Conservation (phyloP, 2,797 vertebrate genomes). For the Thunnus albacares region DNA sequence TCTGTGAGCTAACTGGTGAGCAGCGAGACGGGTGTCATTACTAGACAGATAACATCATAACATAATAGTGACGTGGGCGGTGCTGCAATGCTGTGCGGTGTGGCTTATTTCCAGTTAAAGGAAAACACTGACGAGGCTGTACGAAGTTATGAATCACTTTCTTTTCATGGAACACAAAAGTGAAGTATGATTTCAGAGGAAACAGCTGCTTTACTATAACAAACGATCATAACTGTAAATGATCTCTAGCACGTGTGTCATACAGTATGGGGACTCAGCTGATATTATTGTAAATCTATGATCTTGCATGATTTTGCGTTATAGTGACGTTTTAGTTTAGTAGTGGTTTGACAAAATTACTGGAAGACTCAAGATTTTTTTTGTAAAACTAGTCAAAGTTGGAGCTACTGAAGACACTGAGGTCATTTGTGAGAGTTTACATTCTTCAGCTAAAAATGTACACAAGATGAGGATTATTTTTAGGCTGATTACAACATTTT, state of each 20-base stretch:
- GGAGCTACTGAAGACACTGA: background rate
- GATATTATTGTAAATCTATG: no score
- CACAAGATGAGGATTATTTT: background rate
- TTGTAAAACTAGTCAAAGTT: no score
- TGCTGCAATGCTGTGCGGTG: slow-evolving; percentile 30
- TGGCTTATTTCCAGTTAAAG: slow-evolving; percentile 69
- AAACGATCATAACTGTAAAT: background rate
- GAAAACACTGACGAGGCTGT: slow-evolving; percentile 63
- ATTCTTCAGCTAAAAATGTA: background rate
- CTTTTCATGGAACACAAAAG: slow-evolving; percentile 30
- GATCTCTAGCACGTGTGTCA: background rate
- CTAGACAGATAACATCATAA: slow-evolving; percentile 32
- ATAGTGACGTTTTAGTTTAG: background rate
- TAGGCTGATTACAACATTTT: background rate
- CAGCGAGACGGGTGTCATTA: slow-evolving; percentile 4
- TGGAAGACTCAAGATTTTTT: background rate
- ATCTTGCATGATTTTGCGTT: background rate
- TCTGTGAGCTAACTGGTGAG: background rate
- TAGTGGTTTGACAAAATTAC: background rate
- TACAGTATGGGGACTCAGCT: background rate
- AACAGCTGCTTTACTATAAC: slow-evolving; percentile 26
- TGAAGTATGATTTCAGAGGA: slow-evolving; percentile 30
- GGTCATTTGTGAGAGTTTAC: background rate
- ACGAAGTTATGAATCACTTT: slow-evolving; percentile 73
- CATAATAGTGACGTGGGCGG: slow-evolving; percentile 50